Evolutionary conservation across 2,797 vertebrate species (phyloP), one percentile per base, ranked within the genome.

Genomic region (Xenopus petersii): DNA sequence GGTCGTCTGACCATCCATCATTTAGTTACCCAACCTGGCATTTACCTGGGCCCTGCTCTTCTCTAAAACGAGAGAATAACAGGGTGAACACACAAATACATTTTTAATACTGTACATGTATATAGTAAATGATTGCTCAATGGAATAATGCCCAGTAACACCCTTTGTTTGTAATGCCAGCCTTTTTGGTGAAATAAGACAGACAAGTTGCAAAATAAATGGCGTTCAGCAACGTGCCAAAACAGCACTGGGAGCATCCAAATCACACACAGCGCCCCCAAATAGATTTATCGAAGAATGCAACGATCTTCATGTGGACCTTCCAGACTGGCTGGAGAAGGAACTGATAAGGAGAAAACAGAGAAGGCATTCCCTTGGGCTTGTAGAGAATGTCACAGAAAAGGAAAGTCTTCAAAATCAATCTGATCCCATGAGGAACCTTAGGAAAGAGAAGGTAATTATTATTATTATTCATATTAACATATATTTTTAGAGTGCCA

Each of bases 401-500:
- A 73, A 6, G 1, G 79, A 67, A 80, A 83, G 4, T 0, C 77
- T 70, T 10, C 83, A 51, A 2, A 66, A 5, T 63, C 48, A n/a
- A 0, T 6, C 13, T 0, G 79, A 81, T 64, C 82, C 81, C 15
- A 21, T 64, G 30, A 64, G 36, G 62, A 86, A 55, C 49, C 77
- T 85, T 17, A 68, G 70, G 62, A 85, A 81, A 54, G 75, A 85
- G 61, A 86, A 93, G 89, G 90, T 91, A 84, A 55, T 49, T 30
- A 30, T 30, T 2, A 30, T 30, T 30, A 30, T 30, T 30, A 30
- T 30, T 30, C 1, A 48, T 48, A 7, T 48, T 49, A 30, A 30
- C 26, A 30, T 30, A 4, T 30, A 30, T 30, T 30, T 30, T 30
- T 30, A 30, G 26, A 30, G 26, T 4, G 4, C 26, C 2, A 30